phyloP scores from a whole-genome alignment of 1,140 invertebrate species.

The Odontomachus brunneus region DNA sequence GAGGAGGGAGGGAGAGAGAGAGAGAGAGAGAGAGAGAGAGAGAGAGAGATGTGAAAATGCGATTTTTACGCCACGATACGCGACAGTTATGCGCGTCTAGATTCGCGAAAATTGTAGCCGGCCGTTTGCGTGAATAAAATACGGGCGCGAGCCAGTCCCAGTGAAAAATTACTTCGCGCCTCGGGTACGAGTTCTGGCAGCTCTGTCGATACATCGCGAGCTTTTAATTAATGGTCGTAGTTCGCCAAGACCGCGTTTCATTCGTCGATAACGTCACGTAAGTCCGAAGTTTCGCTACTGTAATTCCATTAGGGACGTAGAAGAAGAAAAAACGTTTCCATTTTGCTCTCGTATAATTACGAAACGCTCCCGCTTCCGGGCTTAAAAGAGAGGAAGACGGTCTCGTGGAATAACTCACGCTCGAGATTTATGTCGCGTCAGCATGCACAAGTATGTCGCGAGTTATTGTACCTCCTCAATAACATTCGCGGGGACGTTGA shows the following conservation, averaged over 20 bases:
- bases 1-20: no score
- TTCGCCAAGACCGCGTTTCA: constrained; percentile 50
- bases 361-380: constrained; percentile 45
- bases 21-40: no score
- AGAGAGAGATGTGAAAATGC: not conserved
- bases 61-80: not conserved
- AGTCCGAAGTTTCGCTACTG: constrained; percentile 40
- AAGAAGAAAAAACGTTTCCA: constrained; percentile 2
- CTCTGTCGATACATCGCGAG: constrained; percentile 56
- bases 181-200: constrained; percentile 45
- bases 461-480: constrained; percentile 35
- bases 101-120: constrained; percentile 35
- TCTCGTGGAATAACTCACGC: constrained; percentile 43
- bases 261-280: constrained; percentile 59
- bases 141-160: constrained; percentile 25
- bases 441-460: constrained; percentile 22
- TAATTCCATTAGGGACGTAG: constrained; percentile 48
- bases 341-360: constrained; percentile 54
- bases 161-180: constrained; percentile 50
- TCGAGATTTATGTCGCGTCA: constrained; percentile 59
- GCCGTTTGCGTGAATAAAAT: constrained; percentile 34
- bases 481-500: constrained; percentile 31
- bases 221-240: constrained; percentile 51
- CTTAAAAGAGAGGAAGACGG: constrained; percentile 15
- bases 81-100: not conserved